Evolutionary conservation across 2,113 vertebrate genomes (phyloP).

Genomic region (Macquaria australasica): DNA sequence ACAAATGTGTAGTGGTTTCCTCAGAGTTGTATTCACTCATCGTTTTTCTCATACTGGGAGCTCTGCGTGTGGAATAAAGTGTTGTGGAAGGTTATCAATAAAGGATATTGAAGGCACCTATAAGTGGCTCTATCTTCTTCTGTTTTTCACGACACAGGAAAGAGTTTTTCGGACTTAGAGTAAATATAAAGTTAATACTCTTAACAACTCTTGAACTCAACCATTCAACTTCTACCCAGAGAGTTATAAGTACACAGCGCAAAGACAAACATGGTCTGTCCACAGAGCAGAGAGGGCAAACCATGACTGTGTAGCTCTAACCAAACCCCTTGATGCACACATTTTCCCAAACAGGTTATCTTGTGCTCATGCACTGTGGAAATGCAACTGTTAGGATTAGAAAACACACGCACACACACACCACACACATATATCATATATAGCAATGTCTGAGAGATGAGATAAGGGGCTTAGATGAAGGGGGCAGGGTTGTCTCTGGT

Average conservation of each 20-base stretch:
- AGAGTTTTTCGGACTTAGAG: neutral
- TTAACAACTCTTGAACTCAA: conserved; percentile 10
- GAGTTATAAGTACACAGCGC: conserved; percentile 23
- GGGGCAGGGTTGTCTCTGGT: conserved; percentile 69
- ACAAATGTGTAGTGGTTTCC: neutral
- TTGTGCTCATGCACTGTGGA: conserved; percentile 58
- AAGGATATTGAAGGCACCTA: neutral
- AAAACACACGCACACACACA: conserved; percentile 31
- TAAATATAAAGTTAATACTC: conserved; percentile 7
- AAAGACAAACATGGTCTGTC: conserved; percentile 57
- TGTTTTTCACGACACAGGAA: neutral
- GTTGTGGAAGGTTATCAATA: neutral
- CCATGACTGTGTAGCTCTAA: conserved; percentile 12
- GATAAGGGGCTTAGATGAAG: conserved; percentile 81
- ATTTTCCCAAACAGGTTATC: conserved; percentile 50
- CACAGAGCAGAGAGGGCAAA: conserved; percentile 49
- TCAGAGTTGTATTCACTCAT: neutral
- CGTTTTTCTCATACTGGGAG: conserved; percentile 3
- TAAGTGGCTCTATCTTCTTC: neutral
- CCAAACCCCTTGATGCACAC: conserved; percentile 12
- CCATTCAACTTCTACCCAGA: conserved; percentile 11
- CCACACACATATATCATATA: conserved; percentile 53
- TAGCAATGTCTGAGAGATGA: conserved; percentile 75
- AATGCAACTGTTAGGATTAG: conserved; percentile 60
- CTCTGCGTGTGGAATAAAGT: neutral